Base-by-base conservation (phyloP, 2,113 vertebrate genomes). In the Scopus umbretta region DNA sequence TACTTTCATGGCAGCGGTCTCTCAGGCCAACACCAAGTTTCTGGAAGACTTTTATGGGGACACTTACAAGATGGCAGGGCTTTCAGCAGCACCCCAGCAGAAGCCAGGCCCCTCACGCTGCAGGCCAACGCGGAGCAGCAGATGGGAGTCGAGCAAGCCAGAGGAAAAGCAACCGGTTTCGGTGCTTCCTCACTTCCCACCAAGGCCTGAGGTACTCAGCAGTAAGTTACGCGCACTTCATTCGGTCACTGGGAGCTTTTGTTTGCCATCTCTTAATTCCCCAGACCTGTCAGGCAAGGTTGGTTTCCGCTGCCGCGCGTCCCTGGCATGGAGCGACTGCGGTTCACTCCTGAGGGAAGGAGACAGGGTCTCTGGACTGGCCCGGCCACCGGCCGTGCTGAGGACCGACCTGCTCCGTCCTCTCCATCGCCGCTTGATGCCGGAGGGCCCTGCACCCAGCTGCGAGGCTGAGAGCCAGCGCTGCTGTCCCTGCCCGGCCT, bases 121-220 rank as follows among this genome's bases (percentile, higher is more conserved):
- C 50, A 49, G 13, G 10, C 9, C 40, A 32, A 11, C 2, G 3
- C 1, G 1, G 26, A 19, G 36, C 17, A 8, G 32, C 23, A 19
- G 32, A 3, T 11, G 4, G 9, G 58, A 17, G 5, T 2, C 0
- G 5, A 23, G 36, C 1, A 1, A 29, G 45, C 32, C 3, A 1
- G 7, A 43, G 26, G 14, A 21, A 34, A 26, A 7, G 18, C 47
- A 43, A 8, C 23, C 2, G 2, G 12, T 11, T 14, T 25, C 9
- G 1, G 17, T 7, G 22, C 66, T 38, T 42, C 79, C 62, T 73
- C 16, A 0, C 10, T 34, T 45, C 42, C 30, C 14, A 10, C 22
- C 9, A 8, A 43, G 21, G 19, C 49, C n/a, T 0, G 2, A 7
- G 10, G 13, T 59, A 49, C 63, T 16, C 7, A 52, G 17, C 52